Base-by-base conservation (phyloP, 2,797 vertebrate species). In the Argya squamiceps region DNA sequence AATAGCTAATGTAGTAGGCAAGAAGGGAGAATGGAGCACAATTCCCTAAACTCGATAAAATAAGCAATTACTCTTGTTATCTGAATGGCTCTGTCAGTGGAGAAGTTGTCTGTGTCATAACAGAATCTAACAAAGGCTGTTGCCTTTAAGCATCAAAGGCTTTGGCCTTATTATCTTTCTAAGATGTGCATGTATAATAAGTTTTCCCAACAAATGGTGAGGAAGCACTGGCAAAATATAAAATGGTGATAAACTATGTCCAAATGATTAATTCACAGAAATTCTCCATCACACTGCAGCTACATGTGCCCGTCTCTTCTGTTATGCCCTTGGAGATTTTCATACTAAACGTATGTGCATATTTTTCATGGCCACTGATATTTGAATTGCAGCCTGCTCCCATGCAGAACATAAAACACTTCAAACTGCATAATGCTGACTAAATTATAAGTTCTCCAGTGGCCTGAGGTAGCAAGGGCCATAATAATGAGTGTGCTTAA, bases 311-410 rank as follows among this genome's bases (percentile, higher is more conserved):
- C 97, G 37, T 99, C 99, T 99, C 98, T 98, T 98, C 98, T 98
- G 98, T 98, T 98, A 98, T 98, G 99, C 99, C 99, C 98, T 98
- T 98, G 98, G 99, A 99, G 99, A 99, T 98, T 99, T 98, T 98
- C 99, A 98, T 98, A 97, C 98, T 99, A 99, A 99, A 99, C 98
- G 98, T 99, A 99, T 99, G 99, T 99, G 99, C 99, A 99, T 99
- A 99, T 99, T 99, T 99, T 99, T 99, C 99, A 99, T 99, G 98
- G 98, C 98, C 98, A 98, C 98, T 99, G 98, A 98, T 99, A 99
- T 99, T 99, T 99, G 99, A 99, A 99, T 99, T 99, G 98, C 98
- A 98, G 98, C 97, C 97, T 96, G 97, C 97, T 98, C 97, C 98
- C 98, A 98, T 98, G 98, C 97, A 98, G 98, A 98, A 99, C 99